Evolutionary conservation across 2,113 vertebrate genomes (phyloP).

Genomic region (Macrotis lagotis): DNA sequence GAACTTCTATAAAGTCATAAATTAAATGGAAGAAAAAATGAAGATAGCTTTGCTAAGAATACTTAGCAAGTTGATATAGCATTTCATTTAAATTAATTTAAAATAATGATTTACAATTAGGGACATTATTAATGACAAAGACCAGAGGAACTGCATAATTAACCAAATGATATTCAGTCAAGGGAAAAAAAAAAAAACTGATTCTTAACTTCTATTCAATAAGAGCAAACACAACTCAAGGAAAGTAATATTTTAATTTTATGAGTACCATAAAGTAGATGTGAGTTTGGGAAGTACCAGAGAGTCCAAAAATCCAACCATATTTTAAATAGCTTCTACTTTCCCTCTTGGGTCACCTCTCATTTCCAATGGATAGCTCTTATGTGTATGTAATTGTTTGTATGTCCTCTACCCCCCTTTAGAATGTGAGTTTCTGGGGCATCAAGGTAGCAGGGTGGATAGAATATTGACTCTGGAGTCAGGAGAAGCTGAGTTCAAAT

Average conservation of each 20-base stretch:
- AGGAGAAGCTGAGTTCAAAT: background rate
- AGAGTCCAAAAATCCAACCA: background rate
- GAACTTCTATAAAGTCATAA: background rate
- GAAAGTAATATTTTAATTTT: background rate
- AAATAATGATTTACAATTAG: background rate
- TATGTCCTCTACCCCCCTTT: background rate
- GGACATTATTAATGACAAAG: background rate
- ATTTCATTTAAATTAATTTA: background rate
- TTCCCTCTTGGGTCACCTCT: background rate
- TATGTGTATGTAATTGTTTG: background rate
- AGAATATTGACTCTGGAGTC: background rate
- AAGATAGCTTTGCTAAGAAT: background rate
- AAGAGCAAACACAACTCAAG: background rate
- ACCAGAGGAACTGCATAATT: constrained; percentile 5
- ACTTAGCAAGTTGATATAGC: background rate
- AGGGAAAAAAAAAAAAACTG: background rate
- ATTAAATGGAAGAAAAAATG: background rate
- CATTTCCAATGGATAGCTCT: background rate
- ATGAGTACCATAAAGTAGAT: background rate
- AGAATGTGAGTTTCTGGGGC: background rate
- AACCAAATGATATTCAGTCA: background rate
- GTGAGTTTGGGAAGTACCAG: constrained; percentile 9
- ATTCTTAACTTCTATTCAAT: constrained; percentile 16
- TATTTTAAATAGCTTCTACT: background rate
- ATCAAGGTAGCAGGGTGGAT: background rate